These are phyloP conservation scores for Synergus itoensis DNA, from an alignment of 2,888 invertebrate genomes.

Conservation along the genomic window DNA sequence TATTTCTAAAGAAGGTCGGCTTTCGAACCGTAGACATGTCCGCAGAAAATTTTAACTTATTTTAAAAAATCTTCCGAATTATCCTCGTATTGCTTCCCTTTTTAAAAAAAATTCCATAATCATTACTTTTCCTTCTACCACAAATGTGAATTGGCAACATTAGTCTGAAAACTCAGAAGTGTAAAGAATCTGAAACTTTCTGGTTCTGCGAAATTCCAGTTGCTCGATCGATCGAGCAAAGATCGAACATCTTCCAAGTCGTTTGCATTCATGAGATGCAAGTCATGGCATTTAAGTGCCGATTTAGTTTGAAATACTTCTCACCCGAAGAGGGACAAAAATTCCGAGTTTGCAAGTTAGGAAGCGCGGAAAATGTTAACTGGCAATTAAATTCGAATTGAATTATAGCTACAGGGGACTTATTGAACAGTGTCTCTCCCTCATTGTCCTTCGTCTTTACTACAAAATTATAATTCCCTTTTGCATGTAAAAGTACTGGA, in stretches of 20 bases:
- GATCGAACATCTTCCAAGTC: slow-evolving; percentile 53
- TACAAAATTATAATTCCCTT: background rate
- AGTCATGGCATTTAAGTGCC: slow-evolving; percentile 49
- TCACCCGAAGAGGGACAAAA: slow-evolving; percentile 26
- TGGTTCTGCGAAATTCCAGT: slow-evolving; percentile 31
- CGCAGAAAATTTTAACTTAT: too few species aligned
- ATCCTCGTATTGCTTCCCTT: too few species aligned
- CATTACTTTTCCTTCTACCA: too few species aligned
- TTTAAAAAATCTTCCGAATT: too few species aligned
- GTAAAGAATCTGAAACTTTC: slow-evolving; percentile 7
- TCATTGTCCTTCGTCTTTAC: background rate
- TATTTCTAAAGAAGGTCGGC: too few species aligned
- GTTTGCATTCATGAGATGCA: slow-evolving; percentile 54
- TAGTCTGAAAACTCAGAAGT: background rate
- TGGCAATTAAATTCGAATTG: slow-evolving; percentile 38
- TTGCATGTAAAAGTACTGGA: background rate
- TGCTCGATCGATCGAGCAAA: slow-evolving; percentile 44
- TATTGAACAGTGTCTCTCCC: background rate
- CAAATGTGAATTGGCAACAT: too few species aligned
- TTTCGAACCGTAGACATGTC: too few species aligned
- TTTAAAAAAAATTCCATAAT: too few species aligned
- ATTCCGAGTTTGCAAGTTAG: slow-evolving; percentile 2
- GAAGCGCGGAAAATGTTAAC: slow-evolving; percentile 8
- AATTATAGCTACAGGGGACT: slow-evolving; percentile 16
- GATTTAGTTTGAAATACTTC: slow-evolving; percentile 54